phyloP scores from a whole-genome alignment of 2,797 vertebrate genomes.

The Hafferia zeledoni region DNA sequence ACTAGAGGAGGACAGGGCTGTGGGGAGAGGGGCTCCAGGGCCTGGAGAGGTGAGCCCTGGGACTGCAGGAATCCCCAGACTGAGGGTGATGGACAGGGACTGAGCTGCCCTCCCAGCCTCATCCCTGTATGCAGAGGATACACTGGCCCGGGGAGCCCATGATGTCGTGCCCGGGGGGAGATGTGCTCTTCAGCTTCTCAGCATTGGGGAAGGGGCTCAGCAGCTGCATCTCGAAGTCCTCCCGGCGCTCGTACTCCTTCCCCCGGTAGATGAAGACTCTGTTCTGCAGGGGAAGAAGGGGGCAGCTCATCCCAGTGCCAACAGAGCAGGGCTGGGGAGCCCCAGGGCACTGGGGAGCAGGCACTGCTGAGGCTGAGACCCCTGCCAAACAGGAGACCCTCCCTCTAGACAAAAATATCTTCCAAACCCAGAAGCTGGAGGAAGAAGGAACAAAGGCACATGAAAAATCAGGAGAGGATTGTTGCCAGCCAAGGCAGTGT shows the following conservation, averaged over 20 bases:
- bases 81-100: accelerated
- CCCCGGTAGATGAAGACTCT: slow-evolving; percentile 71
- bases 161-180: slow-evolving; percentile 30
- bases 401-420: accelerated
- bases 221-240: slow-evolving; percentile 64
- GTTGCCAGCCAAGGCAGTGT: not conserved
- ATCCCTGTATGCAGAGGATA: not conserved
- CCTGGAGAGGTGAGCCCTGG: not conserved
- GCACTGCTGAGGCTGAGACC: not conserved
- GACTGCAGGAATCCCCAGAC: accelerated
- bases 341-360: not conserved
- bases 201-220: slow-evolving; percentile 59
- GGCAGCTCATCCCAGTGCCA: not conserved
- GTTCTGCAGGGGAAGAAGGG: slow-evolving; percentile 23
- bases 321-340: accelerated
- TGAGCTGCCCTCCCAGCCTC: accelerated
- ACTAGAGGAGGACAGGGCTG: accelerated
- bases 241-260: slow-evolving; percentile 65
- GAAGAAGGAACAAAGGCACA: not conserved
- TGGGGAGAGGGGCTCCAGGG: not conserved
- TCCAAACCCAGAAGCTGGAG: not conserved
- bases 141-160: slow-evolving; percentile 33
- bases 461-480: not conserved
- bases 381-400: not conserved
- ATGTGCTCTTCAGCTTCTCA: slow-evolving; percentile 54